phyloP scores from a whole-genome alignment of 92 coral and sea anemone species.

The Ricordea florida region DNA sequence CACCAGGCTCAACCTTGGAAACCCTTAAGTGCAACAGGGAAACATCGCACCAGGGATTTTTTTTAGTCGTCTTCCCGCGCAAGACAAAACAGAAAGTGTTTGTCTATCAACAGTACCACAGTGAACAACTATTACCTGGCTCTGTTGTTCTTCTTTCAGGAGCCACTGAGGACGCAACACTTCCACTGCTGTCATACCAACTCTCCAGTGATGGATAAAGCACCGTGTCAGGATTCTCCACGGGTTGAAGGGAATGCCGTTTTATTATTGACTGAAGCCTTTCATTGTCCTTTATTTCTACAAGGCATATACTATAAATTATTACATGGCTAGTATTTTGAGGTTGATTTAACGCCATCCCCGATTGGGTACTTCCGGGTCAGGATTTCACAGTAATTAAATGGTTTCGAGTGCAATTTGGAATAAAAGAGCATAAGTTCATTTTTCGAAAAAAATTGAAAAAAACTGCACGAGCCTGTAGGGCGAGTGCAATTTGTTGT shows the following conservation, averaged over 20 bases:
- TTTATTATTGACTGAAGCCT: conserved; percentile 81
- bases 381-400: too few relatives aligned
- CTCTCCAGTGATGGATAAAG: conserved; percentile 50
- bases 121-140: conserved; percentile 17
- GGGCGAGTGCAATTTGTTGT: too few relatives aligned
- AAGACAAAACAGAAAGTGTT: too few relatives aligned
- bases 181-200: conserved; percentile 57
- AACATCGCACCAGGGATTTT: too few relatives aligned
- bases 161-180: conserved; percentile 2
- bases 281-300: conserved; percentile 71
- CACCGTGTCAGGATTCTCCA: conserved; percentile 88
- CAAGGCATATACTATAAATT: background rate
- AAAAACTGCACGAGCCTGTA: too few relatives aligned
- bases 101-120: conserved; percentile 11
- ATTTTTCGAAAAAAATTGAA: too few relatives aligned
- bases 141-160: background rate
- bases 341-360: background rate
- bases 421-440: too few relatives aligned
- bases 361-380: too few relatives aligned
- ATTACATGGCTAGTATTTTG: background rate
- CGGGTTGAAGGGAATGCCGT: conserved; percentile 78
- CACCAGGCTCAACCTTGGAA: too few relatives aligned
- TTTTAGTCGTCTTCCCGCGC: too few relatives aligned
- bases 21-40: too few relatives aligned
- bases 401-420: too few relatives aligned